Evolutionary conservation across 2,888 invertebrate species (phyloP), one percentile per base, ranked within the genome.

Genomic region (Phaonia tiefii): DNA sequence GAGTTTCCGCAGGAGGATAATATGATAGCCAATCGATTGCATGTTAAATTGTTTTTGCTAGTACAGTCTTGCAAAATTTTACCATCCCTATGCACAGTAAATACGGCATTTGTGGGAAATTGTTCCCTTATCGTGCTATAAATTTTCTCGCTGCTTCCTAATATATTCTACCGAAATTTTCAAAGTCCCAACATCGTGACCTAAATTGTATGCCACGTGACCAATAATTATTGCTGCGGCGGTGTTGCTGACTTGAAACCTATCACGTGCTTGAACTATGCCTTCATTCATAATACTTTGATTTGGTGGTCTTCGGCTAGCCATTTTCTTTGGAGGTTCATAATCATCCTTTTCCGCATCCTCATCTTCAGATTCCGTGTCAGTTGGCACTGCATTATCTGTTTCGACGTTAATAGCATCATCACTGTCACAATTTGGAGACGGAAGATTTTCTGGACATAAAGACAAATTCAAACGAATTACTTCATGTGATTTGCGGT

Each of bases 181-280:
- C n/a, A n/a, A n/a, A n/a, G n/a, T n/a, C n/a, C n/a, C n/a, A n/a
- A n/a, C n/a, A n/a, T 39, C 7, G 7, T 54, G 54, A 17, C 2
- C 51, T n/a, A 51, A 51, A 17, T 51, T 51, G 17, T 51, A 22
- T 51, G 51, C 51, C 17, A 22, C 17, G 10, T 51, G 51, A 17
- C 17, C 15, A 51, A 51, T 51, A 15, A 51, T 51, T 17, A 51
- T 51, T 15, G 51, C 51, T 20, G 51, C 51, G 10, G 17, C 51
- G 3, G 17, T 51, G 51, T 51, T 51, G 17, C 51, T 51, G 15
- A 51, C 4, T 51, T 51, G 51, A 17, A 20, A 51, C 20, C 8
- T 51, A 17, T 51, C 51, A 10, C 15, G 20, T 15, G 51, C 51
- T 51, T 51, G 13, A 17, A 22, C 20, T 17, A 51, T 4, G 17